Percentiles rank a stretch among this genome's conserved stretches.
These are phyloP conservation scores for Centroberyx gerrardi DNA, from an alignment of 2,797 vertebrate genomes.

Conservation along the genomic window DNA sequence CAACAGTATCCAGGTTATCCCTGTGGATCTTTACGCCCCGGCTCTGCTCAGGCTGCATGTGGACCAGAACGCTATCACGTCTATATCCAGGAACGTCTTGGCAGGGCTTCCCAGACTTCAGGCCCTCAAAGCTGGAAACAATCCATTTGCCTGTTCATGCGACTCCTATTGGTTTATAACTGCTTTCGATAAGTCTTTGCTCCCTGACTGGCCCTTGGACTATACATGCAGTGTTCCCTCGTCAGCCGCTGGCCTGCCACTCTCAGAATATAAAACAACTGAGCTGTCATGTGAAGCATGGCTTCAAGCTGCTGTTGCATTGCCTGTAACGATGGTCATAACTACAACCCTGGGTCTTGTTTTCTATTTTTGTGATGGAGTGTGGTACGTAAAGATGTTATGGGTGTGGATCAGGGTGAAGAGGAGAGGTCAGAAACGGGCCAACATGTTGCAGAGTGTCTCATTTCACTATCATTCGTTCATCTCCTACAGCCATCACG, in stretches of 20 bases:
- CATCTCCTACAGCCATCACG: constrained; percentile 90
- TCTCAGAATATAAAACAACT: constrained; percentile 82
- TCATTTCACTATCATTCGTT: constrained; percentile 87
- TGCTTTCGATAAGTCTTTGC: constrained; percentile 80
- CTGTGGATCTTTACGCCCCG: constrained; percentile 65
- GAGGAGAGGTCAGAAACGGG: constrained; percentile 68
- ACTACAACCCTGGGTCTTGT: constrained; percentile 55
- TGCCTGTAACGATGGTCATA: constrained; percentile 72
- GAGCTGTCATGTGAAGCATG: constrained; percentile 81
- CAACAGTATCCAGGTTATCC: constrained; percentile 86
- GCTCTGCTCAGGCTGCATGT: constrained; percentile 79
- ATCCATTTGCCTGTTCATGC: constrained; percentile 81
- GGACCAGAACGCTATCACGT: constrained; percentile 84
- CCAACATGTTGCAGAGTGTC: constrained; percentile 46
- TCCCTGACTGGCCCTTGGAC: constrained; percentile 84
- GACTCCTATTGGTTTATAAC: constrained; percentile 78
- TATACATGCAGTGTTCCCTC: constrained; percentile 85
- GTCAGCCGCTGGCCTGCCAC: constrained; percentile 62
- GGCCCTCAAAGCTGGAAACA: constrained; percentile 79
- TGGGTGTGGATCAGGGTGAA: constrained; percentile 90
- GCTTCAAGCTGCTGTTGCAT: constrained; percentile 63
- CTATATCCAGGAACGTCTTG: constrained; percentile 76
- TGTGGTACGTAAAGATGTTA: constrained; percentile 90
- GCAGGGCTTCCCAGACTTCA: constrained; percentile 78
- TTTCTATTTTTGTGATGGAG: constrained; percentile 83